Conservation (phyloP, 2,888 invertebrate species). For the Euspilapteryx auroguttella region DNA sequence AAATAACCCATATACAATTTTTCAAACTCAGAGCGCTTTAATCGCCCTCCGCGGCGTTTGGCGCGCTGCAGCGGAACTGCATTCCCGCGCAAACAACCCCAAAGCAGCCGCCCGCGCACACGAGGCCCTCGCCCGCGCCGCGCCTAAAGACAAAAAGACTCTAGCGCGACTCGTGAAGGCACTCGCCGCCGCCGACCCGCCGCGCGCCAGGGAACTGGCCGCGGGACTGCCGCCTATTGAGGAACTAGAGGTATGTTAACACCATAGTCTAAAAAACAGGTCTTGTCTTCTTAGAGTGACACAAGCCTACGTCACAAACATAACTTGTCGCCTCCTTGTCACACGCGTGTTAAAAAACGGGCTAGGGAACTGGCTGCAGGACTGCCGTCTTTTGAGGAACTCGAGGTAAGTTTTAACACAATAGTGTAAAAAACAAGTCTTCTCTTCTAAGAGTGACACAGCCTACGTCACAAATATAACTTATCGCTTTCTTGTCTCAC, state of each 20-base stretch:
- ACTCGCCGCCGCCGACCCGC: conserved; percentile 79
- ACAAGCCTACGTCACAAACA: no score
- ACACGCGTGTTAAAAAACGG: no score
- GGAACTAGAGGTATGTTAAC: conserved; percentile 22
- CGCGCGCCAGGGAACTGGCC: conserved; percentile 70
- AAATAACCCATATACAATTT: no score
- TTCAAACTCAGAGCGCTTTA: conserved; percentile 17
- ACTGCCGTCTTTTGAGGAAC: conserved; percentile 29
- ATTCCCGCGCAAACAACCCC: conserved; percentile 74
- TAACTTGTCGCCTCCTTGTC: no score
- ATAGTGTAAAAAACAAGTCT: not conserved
- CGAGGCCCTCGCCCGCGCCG: conserved; percentile 65
- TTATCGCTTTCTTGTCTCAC: no score
- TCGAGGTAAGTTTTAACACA: conserved; percentile 21
- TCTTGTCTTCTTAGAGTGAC: no score
- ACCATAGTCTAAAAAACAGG: not conserved
- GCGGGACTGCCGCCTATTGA: conserved; percentile 28
- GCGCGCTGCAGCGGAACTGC: conserved; percentile 85
- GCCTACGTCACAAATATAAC: no score
- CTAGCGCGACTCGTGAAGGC: conserved; percentile 91
- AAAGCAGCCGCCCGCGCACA: conserved; percentile 79
- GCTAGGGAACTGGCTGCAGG: conserved; percentile 65
- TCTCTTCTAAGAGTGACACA: no score
- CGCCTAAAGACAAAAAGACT: conserved; percentile 77
- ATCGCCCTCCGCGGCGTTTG: conserved; percentile 75